These are phyloP conservation scores for Cyclina sinensis DNA, from an alignment of 1,140 invertebrate species.

Conservation along the genomic window DNA sequence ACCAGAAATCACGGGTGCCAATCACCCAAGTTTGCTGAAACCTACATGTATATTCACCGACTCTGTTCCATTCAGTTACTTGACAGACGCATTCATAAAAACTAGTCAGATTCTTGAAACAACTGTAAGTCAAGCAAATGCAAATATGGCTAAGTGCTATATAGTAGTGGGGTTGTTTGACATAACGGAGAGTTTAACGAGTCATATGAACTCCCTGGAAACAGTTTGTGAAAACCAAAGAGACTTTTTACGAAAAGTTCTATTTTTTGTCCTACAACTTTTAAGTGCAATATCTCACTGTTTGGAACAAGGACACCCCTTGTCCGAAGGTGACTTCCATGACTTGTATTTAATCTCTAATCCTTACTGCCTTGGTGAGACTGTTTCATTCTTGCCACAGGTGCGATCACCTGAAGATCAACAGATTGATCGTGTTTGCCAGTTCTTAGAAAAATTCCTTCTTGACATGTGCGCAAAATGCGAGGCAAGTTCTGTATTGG, in stretches of 20 bases:
- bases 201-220: constrained; percentile 76
- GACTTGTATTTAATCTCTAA: constrained; percentile 81
- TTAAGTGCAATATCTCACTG: constrained; percentile 83
- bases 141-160: constrained; percentile 73
- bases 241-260: constrained; percentile 75
- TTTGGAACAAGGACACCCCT: constrained; percentile 80
- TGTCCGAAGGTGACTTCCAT: constrained; percentile 79
- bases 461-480: constrained; percentile 72
- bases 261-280: constrained; percentile 80
- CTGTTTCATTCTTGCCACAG: constrained; percentile 80
- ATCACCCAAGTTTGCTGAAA: constrained; percentile 79
- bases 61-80: constrained; percentile 80
- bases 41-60: constrained; percentile 81
- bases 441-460: constrained; percentile 79
- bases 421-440: constrained; percentile 79
- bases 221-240: constrained; percentile 75
- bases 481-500: constrained; percentile 68
- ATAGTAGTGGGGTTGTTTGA: constrained; percentile 79
- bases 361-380: constrained; percentile 77
- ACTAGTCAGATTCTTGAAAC: constrained; percentile 82
- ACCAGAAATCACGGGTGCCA: constrained; percentile 76
- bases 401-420: constrained; percentile 77
- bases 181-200: constrained; percentile 78
- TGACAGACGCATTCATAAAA: constrained; percentile 81
- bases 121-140: constrained; percentile 75